Conservation (phyloP, 2,113 vertebrate species). For the Dasyurus viverrinus region DNA sequence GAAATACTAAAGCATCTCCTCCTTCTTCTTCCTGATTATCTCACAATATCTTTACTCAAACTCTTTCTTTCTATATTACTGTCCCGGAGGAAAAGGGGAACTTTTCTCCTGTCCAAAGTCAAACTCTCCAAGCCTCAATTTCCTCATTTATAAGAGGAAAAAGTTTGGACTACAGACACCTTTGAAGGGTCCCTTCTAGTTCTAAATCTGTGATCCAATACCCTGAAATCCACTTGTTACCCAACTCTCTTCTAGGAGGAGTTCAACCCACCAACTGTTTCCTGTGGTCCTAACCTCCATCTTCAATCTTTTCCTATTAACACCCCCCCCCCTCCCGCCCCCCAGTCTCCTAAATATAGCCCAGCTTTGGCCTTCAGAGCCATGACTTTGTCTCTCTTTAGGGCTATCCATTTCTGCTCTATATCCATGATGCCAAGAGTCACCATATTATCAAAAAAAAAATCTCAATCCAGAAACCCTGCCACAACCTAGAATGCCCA, state of each 20-base stretch:
- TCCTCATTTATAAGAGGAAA: neutral
- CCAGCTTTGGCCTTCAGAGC: neutral
- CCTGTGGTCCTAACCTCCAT: neutral
- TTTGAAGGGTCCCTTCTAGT: neutral
- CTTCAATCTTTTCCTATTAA: neutral
- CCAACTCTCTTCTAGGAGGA: neutral
- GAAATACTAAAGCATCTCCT: neutral
- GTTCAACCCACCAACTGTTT: no score
- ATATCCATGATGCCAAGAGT: neutral
- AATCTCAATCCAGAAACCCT: neutral
- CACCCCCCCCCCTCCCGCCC: no score
- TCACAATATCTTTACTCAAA: neutral
- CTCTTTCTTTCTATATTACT: neutral
- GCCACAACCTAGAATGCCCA: neutral
- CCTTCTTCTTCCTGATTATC: neutral
- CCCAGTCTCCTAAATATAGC: neutral
- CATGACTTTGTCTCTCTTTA: neutral
- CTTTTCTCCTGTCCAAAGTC: neutral
- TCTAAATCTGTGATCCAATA: neutral
- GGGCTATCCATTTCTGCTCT: neutral
- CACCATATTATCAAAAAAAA: neutral
- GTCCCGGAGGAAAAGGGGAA: neutral
- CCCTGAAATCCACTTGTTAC: neutral
- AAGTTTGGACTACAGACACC: neutral
- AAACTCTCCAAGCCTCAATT: neutral